Percentiles rank a stretch among this genome's conserved stretches.
Conservation (phyloP, 53 echinoderm and acorn worm species). For the Paracentrotus lividus region DNA sequence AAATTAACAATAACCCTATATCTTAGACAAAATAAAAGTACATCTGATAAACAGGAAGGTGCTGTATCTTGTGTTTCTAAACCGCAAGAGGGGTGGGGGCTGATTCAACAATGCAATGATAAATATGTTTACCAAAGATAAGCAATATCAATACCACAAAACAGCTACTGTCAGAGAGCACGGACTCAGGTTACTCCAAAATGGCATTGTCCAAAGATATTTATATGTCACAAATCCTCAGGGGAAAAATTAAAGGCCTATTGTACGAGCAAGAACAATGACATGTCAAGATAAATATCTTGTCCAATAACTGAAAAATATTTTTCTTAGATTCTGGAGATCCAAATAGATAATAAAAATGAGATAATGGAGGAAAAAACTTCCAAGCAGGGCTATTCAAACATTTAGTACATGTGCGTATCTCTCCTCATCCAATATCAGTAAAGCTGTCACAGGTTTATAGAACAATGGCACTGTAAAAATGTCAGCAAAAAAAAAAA, state of each 20-base stretch:
- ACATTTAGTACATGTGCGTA: too few species aligned
- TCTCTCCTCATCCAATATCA: too few species aligned
- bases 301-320: not conserved
- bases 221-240: not conserved
- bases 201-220: constrained; percentile 10
- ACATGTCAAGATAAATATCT: not conserved
- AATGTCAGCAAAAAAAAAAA: not conserved
- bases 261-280: not conserved
- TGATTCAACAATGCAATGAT: not conserved
- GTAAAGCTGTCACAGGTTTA: too few species aligned
- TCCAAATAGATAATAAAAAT: too few species aligned
- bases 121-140: constrained; percentile 4
- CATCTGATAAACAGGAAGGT: too few species aligned
- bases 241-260: not conserved
- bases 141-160: not conserved
- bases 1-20: too few species aligned
- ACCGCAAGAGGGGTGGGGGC: not conserved
- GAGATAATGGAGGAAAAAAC: too few species aligned
- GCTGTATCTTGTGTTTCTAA: too few species aligned
- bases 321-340: too few species aligned
- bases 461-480: not conserved
- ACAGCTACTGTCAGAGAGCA: not conserved
- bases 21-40: too few species aligned
- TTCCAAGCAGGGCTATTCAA: too few species aligned
- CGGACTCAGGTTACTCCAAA: not conserved